Conservation (phyloP, 2,113 vertebrate genomes). For the Megaceryle maxima region DNA sequence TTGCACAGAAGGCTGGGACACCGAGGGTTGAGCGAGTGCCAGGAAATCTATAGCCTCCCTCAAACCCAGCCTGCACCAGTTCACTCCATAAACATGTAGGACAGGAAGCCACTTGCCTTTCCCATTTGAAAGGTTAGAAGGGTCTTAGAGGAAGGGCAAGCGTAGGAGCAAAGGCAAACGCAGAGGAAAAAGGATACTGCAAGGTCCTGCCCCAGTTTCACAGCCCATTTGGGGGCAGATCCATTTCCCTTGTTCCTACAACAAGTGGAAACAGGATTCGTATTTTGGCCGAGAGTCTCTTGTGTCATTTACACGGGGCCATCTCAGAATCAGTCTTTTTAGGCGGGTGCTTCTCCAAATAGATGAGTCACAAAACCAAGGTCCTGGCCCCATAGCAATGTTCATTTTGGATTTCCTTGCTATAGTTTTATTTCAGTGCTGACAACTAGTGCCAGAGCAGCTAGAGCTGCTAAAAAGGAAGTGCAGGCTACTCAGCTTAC, state of each 20-base stretch:
- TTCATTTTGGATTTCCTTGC: slow-evolving; percentile 44
- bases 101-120: slow-evolving; percentile 65
- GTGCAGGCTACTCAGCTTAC: not conserved
- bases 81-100: slow-evolving; percentile 36
- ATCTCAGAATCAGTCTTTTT: not conserved
- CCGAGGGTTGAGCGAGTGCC: not conserved
- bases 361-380: slow-evolving; percentile 42
- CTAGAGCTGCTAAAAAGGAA: slow-evolving; percentile 9
- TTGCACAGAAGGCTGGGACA: not conserved
- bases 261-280: slow-evolving; percentile 62
- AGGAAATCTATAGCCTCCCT: slow-evolving; percentile 47
- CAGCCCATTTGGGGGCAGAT: not conserved
- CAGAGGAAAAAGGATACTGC: slow-evolving; percentile 67
- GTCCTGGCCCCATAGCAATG: slow-evolving; percentile 21
- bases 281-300: slow-evolving; percentile 28
- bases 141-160: slow-evolving; percentile 65
- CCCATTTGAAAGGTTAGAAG: slow-evolving; percentile 59
- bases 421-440: not conserved
- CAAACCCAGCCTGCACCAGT: slow-evolving; percentile 14
- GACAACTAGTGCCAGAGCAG: slow-evolving; percentile 4
- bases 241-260: slow-evolving; percentile 60
- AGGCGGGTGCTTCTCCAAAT: not conserved
- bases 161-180: slow-evolving; percentile 47
- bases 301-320: not conserved
- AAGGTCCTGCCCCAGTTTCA: slow-evolving; percentile 48